These are phyloP conservation scores for Dicrostonyx torquatus DNA, from an alignment of 2,797 vertebrate species.

Conservation along the genomic window DNA sequence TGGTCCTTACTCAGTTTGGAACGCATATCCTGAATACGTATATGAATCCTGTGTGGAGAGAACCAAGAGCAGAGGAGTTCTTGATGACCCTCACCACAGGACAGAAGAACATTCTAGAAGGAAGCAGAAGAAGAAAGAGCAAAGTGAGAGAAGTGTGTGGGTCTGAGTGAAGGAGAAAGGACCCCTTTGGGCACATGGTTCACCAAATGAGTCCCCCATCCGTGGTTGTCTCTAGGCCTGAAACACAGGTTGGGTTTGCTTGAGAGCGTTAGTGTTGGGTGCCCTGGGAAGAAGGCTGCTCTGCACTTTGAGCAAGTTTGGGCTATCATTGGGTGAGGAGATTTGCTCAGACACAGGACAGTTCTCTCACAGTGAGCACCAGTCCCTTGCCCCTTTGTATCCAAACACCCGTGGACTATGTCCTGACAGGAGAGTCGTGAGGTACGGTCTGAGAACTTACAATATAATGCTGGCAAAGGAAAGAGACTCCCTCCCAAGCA, in stretches of 20 bases:
- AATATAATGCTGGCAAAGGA: background rate
- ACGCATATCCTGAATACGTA: background rate
- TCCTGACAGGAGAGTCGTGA: background rate
- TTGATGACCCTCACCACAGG: background rate
- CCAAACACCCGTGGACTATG: background rate
- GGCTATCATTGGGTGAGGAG: background rate
- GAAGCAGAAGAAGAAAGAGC: background rate
- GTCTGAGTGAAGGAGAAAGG: background rate
- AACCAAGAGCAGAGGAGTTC: background rate
- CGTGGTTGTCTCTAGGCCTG: background rate
- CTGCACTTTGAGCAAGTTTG: fast-evolving
- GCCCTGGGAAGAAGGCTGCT: background rate
- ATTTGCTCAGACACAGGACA: background rate
- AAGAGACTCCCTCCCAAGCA: background rate
- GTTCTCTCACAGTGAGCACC: no score
- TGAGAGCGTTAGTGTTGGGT: background rate
- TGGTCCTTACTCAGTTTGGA: background rate
- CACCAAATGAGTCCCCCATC: background rate
- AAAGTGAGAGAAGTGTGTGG: no score
- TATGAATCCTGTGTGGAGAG: background rate
- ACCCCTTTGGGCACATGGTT: background rate
- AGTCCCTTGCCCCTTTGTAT: background rate
- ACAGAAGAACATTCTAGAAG: background rate
- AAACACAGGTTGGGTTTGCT: background rate
- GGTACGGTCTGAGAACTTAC: background rate